Base-by-base conservation (phyloP, 2,113 vertebrate species). In the Xiphorhynchus elegans region DNA sequence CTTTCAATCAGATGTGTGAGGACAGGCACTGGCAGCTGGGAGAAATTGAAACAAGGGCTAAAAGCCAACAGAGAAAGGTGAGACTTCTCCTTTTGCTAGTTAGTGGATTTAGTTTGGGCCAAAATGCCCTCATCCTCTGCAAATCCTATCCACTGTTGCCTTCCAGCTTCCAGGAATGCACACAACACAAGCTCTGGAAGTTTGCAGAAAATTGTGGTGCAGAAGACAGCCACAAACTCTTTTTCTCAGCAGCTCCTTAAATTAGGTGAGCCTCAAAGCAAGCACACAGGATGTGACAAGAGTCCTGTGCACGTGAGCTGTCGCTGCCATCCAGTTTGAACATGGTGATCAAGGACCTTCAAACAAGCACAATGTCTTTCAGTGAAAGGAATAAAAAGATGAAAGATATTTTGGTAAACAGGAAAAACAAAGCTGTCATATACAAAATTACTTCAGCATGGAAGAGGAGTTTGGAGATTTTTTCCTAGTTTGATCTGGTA, bases 371-470 rank as follows among this genome's bases (percentile, higher is more conserved):
- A 78, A 59, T 31, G 69, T 55, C 83, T 85, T 76, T 87, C 3
- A 1, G 19, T 50, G 72, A 91, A 78, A 79, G 76, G 55, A 94
- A 79, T 87, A 42, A 81, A 89, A 59, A 93, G 79, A 96, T 96
- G 37, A 95, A 97, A 96, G 88, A 7, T 33, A 77, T 83, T 82
- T 66, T 78, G 79, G 75, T 68, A 93, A 96, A 91, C 29, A 92
- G 66, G 23, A 85, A 80, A 91, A 84, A 13, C 70, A 93, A 84
- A 96, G 74, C 73, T 56, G 79, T 68, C 73, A 33, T 58, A 44
- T 10, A 68, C 31, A 67, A 93, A 87, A 95, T 81, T 70, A 68
- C 62, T 87, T 94, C 46, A 77, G 55, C 46, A 14, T 46, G 18
- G 73, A 76, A 88, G 66, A 81, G 4, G 64, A 68, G 59, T 60